Evolutionary conservation across 2,797 vertebrate genomes (phyloP).

Genomic region (Micrastur ruficollis): DNA sequence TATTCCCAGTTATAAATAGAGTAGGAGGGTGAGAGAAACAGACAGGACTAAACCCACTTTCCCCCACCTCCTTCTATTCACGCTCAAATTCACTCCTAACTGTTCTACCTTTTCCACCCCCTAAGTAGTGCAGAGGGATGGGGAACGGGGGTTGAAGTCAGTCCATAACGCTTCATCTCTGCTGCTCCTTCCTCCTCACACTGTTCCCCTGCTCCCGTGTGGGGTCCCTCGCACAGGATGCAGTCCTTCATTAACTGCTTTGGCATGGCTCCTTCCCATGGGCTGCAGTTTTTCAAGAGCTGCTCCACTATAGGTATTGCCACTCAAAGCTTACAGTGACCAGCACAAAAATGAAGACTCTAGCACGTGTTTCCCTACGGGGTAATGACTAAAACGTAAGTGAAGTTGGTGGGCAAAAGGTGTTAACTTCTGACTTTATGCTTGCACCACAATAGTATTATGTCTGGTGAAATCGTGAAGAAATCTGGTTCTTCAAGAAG

Average conservation of each 20-base stretch:
- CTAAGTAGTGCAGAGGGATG: rapidly evolving
- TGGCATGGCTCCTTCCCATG: rapidly evolving
- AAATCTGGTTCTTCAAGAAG: neutral
- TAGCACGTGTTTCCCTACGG: rapidly evolving
- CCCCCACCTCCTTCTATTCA: neutral
- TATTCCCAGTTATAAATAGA: neutral
- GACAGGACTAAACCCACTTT: neutral
- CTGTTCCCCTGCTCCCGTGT: neutral
- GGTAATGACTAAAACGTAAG: neutral
- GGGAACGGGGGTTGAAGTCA: neutral
- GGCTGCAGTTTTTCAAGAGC: neutral
- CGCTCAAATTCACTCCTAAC: neutral
- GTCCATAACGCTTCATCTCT: neutral
- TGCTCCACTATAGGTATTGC: neutral
- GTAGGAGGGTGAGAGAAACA: neutral
- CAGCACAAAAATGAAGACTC: neutral
- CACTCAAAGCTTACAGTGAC: neutral
- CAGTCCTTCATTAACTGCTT: neutral
- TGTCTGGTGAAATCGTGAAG: neutral
- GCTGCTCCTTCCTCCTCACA: rapidly evolving
- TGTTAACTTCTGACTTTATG: neutral
- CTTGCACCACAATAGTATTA: neutral
- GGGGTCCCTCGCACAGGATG: neutral
- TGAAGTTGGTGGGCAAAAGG: neutral
- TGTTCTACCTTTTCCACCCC: neutral